These are phyloP conservation scores for Acrobeloides nanus DNA, from an alignment of 2,888 invertebrate species.

Conservation along the genomic window DNA sequence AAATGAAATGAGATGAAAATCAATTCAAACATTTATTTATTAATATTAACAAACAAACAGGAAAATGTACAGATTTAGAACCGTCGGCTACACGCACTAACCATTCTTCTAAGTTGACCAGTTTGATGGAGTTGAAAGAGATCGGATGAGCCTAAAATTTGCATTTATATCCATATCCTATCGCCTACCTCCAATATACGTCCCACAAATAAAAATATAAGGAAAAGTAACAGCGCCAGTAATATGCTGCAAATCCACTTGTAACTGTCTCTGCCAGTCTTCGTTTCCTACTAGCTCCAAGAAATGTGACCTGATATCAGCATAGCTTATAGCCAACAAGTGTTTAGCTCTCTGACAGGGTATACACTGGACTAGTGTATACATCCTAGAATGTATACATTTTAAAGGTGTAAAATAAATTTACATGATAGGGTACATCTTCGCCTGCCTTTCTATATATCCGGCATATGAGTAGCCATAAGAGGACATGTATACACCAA, in stretches of 20 bases:
- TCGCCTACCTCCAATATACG: conserved; percentile 41
- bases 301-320: conserved; percentile 48
- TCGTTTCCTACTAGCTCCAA: conserved; percentile 49
- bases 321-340: conserved; percentile 44
- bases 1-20: no score
- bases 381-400: conserved; percentile 23
- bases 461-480: no score
- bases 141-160: conserved; percentile 41
- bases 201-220: conserved; percentile 51
- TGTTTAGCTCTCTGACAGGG: conserved; percentile 50
- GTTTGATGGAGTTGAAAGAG: conserved; percentile 45
- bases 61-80: no score
- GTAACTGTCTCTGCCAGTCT: conserved; percentile 51
- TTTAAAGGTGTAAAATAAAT: not conserved
- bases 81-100: conserved; percentile 39
- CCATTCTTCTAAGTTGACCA: conserved; percentile 43
- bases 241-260: conserved; percentile 47
- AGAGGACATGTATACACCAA: no score
- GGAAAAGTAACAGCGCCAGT: conserved; percentile 51
- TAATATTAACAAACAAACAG: no score
- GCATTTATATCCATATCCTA: not conserved
- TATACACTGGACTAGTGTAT: conserved; percentile 45
- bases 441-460: conserved; percentile 39
- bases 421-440: conserved; percentile 23
- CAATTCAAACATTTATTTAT: no score